Evolutionary conservation across 2,888 invertebrate genomes (phyloP).

Genomic region (Neoascia interrupta): DNA sequence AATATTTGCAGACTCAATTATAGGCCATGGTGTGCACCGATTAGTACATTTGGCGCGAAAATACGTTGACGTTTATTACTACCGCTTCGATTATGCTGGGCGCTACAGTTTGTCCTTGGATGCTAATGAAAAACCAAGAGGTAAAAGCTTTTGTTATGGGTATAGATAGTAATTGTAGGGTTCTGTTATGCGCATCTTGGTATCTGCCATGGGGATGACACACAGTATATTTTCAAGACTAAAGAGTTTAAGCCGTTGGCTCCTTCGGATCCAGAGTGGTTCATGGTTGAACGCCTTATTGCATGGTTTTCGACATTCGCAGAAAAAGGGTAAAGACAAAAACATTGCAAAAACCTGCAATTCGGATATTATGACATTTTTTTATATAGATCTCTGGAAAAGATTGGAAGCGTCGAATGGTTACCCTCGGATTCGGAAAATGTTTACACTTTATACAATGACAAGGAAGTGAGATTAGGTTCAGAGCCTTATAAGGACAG

Average conservation of each 20-base stretch:
- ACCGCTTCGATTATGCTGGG: constrained; percentile 82
- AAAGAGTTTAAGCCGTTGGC: constrained; percentile 73
- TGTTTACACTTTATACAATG: constrained; percentile 71
- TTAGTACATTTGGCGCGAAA: constrained; percentile 81
- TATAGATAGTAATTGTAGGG: background rate
- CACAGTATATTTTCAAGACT: constrained; percentile 74
- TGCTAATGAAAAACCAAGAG: constrained; percentile 76
- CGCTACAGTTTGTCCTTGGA: constrained; percentile 81
- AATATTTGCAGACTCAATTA: constrained; percentile 82
- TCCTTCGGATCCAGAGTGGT: constrained; percentile 75
- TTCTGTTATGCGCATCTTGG: too few species aligned
- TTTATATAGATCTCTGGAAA: constrained; percentile 17
- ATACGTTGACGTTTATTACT: constrained; percentile 82
- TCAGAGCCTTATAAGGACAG: constrained; percentile 62
- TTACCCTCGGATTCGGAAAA: constrained; percentile 62
- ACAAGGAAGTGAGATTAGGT: constrained; percentile 58
- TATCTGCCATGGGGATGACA: constrained; percentile 74
- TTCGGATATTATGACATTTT: background rate
- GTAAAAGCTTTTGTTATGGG: constrained; percentile 44
- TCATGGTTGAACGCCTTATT: constrained; percentile 78
- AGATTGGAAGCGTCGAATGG: constrained; percentile 65
- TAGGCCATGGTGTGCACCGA: constrained; percentile 82
- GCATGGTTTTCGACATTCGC: constrained; percentile 79
- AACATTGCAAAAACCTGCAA: background rate
- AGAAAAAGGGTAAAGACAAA: constrained; percentile 72